A percentile compares a stretch with the other conserved stretches of the same genome.
phyloP scores from a whole-genome alignment of 2,888 invertebrate species.

The Acheta domesticus region DNA sequence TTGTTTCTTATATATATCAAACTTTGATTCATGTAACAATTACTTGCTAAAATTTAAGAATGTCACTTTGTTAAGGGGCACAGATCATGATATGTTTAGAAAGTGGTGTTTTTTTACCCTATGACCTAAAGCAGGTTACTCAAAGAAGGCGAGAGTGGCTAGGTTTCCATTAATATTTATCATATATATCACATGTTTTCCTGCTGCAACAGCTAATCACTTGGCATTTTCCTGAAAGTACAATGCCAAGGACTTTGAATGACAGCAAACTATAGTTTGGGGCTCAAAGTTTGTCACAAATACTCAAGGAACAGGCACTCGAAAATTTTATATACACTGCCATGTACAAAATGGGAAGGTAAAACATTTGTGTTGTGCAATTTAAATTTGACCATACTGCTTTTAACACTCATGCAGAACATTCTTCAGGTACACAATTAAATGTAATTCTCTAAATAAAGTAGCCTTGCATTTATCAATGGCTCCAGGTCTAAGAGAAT shows the following conservation, averaged over 20 bases:
- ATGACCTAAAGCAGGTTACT: conserved; percentile 48
- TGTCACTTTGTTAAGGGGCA: conserved; percentile 67
- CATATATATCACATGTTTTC: conserved; percentile 36
- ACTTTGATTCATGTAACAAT: conserved; percentile 44
- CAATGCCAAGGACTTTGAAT: conserved; percentile 26
- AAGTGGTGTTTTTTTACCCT: conserved; percentile 47
- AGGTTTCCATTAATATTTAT: conserved; percentile 38
- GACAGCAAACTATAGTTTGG: conserved; percentile 33
- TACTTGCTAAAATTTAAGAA: conserved; percentile 50
- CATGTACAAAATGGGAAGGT: conserved; percentile 9
- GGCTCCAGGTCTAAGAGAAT: too few species aligned
- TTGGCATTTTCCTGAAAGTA: conserved; percentile 26
- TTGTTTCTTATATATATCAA: conserved; percentile 52
- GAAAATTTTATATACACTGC: conserved; percentile 18
- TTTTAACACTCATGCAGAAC: background rate
- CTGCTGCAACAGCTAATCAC: conserved; percentile 33
- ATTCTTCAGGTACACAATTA: conserved; percentile 5
- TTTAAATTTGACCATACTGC: background rate
- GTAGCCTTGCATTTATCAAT: too few species aligned
- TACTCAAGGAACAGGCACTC: conserved; percentile 24
- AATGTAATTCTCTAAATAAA: background rate
- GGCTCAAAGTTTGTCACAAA: conserved; percentile 29
- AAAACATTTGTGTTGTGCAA: background rate
- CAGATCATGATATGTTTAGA: conserved; percentile 74
- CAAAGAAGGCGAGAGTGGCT: conserved; percentile 56